Evolutionary conservation across 2,797 vertebrate species (phyloP).

Genomic region (Pipistrellus kuhlii): DNA sequence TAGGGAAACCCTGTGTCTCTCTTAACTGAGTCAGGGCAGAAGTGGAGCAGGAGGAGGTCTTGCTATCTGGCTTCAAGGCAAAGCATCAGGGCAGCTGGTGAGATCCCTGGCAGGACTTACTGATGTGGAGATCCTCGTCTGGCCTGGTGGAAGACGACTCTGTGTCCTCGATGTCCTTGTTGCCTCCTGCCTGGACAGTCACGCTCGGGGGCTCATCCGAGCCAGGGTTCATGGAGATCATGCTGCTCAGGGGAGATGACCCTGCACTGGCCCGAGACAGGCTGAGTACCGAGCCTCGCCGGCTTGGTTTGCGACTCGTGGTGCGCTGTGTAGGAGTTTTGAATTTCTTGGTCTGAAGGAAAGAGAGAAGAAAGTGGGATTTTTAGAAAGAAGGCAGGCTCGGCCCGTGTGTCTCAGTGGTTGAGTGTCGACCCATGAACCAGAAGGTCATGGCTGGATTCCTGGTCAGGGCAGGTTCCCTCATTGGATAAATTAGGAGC

Average conservation of each 20-base stretch:
- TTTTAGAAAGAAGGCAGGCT: constrained; percentile 34
- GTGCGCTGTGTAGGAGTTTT: constrained; percentile 57
- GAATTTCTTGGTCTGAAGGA: constrained; percentile 76
- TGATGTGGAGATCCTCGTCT: constrained; percentile 80
- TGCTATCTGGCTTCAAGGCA: neutral
- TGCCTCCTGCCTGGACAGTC: neutral
- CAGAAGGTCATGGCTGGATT: too few relatives aligned
- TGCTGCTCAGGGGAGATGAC: constrained; percentile 84
- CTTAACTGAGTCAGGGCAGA: neutral
- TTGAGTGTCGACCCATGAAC: too few relatives aligned
- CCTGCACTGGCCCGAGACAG: constrained; percentile 79
- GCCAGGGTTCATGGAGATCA: constrained; percentile 78
- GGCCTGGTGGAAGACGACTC: constrained; percentile 81
- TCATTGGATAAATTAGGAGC: neutral
- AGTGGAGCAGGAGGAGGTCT: neutral
- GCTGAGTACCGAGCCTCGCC: constrained; percentile 62
- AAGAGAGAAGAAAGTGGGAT: neutral
- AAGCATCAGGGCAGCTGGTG: fast-evolving
- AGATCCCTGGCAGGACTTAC: constrained; percentile 82
- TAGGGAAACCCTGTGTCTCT: too few relatives aligned
- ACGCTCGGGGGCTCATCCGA: constrained; percentile 77
- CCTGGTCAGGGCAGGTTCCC: neutral
- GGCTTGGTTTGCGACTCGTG: constrained; percentile 69
- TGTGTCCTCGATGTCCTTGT: constrained; percentile 79
- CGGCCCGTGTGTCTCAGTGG: too few relatives aligned